Evolutionary conservation across 2,888 invertebrate genomes (phyloP).

Genomic region (Ischnus inquisitorius): DNA sequence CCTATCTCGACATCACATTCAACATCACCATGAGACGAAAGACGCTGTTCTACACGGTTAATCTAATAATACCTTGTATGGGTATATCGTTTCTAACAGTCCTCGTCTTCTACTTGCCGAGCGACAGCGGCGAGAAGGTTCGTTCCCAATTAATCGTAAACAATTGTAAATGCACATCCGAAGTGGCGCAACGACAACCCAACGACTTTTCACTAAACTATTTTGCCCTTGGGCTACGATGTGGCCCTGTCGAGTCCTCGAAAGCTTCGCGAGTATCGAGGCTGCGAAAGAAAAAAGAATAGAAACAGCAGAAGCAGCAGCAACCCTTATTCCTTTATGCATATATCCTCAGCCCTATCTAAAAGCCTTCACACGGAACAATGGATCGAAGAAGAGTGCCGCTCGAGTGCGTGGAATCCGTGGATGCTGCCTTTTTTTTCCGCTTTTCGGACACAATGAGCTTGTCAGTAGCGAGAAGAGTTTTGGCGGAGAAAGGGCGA

Average conservation of each 20-base stretch:
- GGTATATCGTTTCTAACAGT: conserved; percentile 98
- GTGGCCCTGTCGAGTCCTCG: not conserved
- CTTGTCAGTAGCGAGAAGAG: not conserved
- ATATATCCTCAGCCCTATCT: conserved; percentile 50
- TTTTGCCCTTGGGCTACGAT: not conserved
- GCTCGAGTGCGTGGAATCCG: conserved; percentile 56
- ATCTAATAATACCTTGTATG: conserved; percentile 98
- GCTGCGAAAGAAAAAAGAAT: conserved; percentile 35
- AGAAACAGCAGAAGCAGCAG: conserved; percentile 20
- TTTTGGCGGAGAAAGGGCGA: conserved; percentile 37
- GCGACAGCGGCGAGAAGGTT: conserved; percentile 99
- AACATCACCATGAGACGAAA: conserved; percentile 98
- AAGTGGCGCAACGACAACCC: not conserved
- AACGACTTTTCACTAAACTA: not conserved
- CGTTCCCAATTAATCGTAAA: conserved; percentile 77
- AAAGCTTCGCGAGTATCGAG: not conserved
- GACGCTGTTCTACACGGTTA: conserved; percentile 98
- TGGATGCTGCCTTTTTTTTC: conserved; percentile 31
- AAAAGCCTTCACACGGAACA: conserved; percentile 55
- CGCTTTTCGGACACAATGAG: conserved; percentile 51
- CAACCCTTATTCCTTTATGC: conserved; percentile 40
- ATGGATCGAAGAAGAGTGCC: conserved; percentile 7
- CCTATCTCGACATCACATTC: conserved; percentile 97
- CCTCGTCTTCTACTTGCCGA: conserved; percentile 98
- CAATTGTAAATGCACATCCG: not conserved